These are phyloP conservation scores for Coccyzus lansbergi DNA, from an alignment of 2,797 vertebrate species.

Conservation along the genomic window DNA sequence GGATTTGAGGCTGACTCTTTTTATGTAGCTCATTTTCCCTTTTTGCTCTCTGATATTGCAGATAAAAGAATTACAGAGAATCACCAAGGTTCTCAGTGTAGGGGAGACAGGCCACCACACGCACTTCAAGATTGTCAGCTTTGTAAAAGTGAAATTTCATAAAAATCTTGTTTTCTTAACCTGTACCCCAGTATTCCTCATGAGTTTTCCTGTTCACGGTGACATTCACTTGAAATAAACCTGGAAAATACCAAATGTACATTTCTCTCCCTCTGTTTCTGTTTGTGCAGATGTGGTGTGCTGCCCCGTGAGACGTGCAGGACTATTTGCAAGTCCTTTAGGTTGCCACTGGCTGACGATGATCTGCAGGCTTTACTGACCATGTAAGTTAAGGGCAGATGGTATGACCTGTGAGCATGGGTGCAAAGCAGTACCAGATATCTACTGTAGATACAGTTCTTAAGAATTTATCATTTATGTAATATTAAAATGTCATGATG, in stretches of 20 bases:
- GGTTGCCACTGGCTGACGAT: slow-evolving; percentile 84
- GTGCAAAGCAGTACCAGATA: not conserved
- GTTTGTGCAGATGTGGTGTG: slow-evolving; percentile 78
- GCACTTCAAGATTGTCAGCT: not conserved
- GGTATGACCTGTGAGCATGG: not conserved
- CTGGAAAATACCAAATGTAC: not conserved
- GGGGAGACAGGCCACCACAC: not conserved
- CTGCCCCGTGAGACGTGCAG: slow-evolving; percentile 78
- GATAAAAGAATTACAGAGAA: not conserved
- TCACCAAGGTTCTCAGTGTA: not conserved
- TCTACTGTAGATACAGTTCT: not conserved
- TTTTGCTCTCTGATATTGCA: not conserved
- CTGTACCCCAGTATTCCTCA: not conserved
- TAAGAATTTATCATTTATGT: not conserved
- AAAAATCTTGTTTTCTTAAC: not conserved
- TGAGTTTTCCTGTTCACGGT: not conserved
- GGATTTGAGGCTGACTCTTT: not conserved
- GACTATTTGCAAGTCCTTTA: slow-evolving; percentile 86
- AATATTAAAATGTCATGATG: not conserved
- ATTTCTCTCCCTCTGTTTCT: slow-evolving; percentile 31
- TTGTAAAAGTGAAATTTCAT: not conserved
- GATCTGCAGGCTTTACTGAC: slow-evolving; percentile 81
- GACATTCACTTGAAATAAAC: not conserved
- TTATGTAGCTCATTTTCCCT: not conserved
- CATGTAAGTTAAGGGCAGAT: slow-evolving; percentile 76